Evolutionary conservation across 2,113 vertebrate genomes (phyloP).

Genomic region (Cricetomys ansorgei): DNA sequence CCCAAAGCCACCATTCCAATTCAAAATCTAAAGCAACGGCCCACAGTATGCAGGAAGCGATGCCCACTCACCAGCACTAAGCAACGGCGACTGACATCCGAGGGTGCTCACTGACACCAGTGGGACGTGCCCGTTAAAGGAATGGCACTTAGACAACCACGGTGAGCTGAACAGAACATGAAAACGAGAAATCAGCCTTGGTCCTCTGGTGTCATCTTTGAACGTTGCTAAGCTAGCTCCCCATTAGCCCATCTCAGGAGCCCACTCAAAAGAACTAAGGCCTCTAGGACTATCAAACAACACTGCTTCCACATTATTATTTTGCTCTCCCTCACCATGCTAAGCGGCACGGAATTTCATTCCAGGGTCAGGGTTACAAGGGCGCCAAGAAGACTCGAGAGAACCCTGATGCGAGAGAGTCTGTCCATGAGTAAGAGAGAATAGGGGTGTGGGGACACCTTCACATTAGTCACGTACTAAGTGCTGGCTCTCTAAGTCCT

Average conservation of each 20-base stretch:
- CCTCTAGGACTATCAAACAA: conserved; percentile 12
- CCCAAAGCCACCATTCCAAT: background rate
- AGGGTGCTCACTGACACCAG: background rate
- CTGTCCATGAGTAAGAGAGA: background rate
- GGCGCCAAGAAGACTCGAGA: background rate
- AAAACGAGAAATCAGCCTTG: background rate
- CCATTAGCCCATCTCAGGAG: conserved; percentile 33
- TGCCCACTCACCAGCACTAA: background rate
- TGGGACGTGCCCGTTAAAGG: background rate
- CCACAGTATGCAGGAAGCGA: background rate
- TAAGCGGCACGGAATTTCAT: conserved; percentile 17
- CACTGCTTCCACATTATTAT: conserved; percentile 36
- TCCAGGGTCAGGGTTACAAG: background rate
- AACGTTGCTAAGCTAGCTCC: conserved; percentile 12
- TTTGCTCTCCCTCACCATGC: background rate
- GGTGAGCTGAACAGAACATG: background rate
- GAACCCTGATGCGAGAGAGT: background rate
- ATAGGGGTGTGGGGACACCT: too few species aligned
- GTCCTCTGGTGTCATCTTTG: background rate
- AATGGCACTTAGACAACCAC: background rate
- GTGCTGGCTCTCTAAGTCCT: background rate
- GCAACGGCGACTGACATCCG: background rate
- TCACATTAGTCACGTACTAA: background rate
- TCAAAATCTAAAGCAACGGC: conserved; percentile 25
- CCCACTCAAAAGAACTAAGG: conserved; percentile 10